Base-by-base conservation (phyloP, 2,797 vertebrate species). In the Podargus strigoides region DNA sequence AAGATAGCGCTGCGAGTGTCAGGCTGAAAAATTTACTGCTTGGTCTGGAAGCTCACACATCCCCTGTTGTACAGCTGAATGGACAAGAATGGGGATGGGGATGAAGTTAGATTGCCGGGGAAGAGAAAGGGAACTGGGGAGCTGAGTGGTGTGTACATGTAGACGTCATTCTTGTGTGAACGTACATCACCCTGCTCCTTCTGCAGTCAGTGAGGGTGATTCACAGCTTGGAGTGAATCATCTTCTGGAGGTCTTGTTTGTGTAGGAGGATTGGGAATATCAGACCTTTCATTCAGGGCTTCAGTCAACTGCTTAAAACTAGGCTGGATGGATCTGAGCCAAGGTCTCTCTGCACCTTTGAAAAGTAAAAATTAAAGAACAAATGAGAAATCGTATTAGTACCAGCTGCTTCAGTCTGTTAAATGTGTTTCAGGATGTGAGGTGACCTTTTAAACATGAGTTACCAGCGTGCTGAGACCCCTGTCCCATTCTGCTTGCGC, bases 401-500 rank as follows among this genome's bases (percentile, higher is more conserved):
- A 7, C 76, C 53, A 37, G 34, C 37, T 70, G 20, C 56, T 75
- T 59, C 0, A 0, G 5, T 52, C 32, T 80, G 34, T 68, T 52
- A 44, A 37, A 39, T 42, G 15, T 4, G 0, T 58, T 73, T 83
- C 12, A 28, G 56, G 60, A 32, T 5, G 2, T 11, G 36, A 70
- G 47, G 19, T 39, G 42, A 56, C 30, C 36, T 69, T 62, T 73
- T 42, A 44, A 37, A 36, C 22, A 39, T 0, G 2, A 68, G 32
- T 30, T 12, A 18, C 5, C 0, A 1, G 27, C 1, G 3, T 69
- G 32, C 47, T 53, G 73, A 77, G 56, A 14, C 32, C n/a, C 60
- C 34, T 16, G 4, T 26, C 18, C 36, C 32, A 0, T 70, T 44
- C 34, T 27, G 12, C 0, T 1, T n/a, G 55, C 9, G 1, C 55